A percentile compares a stretch with the other conserved stretches of the same genome.
Evolutionary conservation across 2,888 invertebrate species (phyloP).

Genomic region (Spodoptera picta): DNA sequence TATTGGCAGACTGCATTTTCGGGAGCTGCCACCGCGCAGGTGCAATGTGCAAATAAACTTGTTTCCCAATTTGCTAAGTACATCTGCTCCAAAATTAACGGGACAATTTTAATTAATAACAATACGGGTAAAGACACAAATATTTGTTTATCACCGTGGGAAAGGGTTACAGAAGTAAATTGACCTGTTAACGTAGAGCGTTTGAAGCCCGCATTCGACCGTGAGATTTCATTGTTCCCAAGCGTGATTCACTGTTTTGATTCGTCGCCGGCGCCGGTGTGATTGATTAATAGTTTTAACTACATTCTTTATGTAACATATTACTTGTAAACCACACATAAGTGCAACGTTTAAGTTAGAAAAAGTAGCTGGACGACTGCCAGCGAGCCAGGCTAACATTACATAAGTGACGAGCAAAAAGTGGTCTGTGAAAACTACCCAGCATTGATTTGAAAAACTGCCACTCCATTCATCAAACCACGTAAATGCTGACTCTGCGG

Average conservation of each 20-base stretch:
- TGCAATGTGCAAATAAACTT: constrained; percentile 35
- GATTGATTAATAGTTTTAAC: constrained; percentile 80
- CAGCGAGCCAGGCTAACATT: constrained; percentile 51
- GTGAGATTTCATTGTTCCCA: constrained; percentile 85
- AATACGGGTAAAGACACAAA: constrained; percentile 65
- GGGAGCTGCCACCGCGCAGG: constrained; percentile 23
- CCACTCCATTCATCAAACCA: constrained; percentile 82
- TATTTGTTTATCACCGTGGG: constrained; percentile 83
- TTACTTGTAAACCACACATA: constrained; percentile 54
- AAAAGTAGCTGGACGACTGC: constrained; percentile 43
- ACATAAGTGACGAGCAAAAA: constrained; percentile 68
- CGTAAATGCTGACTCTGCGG: constrained; percentile 60
- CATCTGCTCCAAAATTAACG: constrained; percentile 47
- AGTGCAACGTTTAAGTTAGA: constrained; percentile 55
- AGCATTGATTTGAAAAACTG: constrained; percentile 74
- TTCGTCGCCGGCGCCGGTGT: constrained; percentile 77
- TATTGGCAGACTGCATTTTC: constrained; percentile 34
- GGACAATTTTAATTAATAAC: constrained; percentile 63
- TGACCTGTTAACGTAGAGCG: constrained; percentile 83
- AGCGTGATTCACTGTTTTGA: constrained; percentile 83
- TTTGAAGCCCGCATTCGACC: constrained; percentile 86
- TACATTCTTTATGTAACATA: constrained; percentile 61
- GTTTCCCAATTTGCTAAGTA: constrained; percentile 34
- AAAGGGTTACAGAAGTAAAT: constrained; percentile 82
- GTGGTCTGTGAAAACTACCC: constrained; percentile 66